Evolutionary conservation across 2,113 vertebrate genomes (phyloP), one percentile per base, ranked within the genome.

Genomic region (Aspidoscelis tigris): DNA sequence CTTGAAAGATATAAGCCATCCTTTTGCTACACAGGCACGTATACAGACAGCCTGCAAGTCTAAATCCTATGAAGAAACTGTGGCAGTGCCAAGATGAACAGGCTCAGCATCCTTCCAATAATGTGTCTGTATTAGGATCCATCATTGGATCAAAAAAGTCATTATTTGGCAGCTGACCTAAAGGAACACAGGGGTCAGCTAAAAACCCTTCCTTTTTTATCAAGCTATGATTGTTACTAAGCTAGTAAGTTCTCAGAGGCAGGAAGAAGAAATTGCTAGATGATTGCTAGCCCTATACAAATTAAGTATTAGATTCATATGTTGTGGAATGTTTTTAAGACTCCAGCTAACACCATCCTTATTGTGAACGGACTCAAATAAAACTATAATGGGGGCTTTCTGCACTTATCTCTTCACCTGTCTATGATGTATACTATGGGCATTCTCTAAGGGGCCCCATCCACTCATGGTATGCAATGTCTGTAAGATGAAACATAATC

Each of bases 181-280:
- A 89, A 89, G 82, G 86, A 85, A 84, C 82, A 5, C 70, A 76
- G 26, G 91, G 84, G 88, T 3, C 44, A 87, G 86, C 84, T 84
- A 83, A 87, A 89, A 90, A 80, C 11, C 12, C 58, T 61, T 16
- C 79, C 85, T 87, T 78, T 81, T 69, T 72, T 77, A 89, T 85
- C 21, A 61, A 53, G 10, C 26, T 81, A 64, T 18, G 47, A 50
- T 50, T 50, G 58, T 61, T 61, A 18, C 14, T 14, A 61, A 61
- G 58, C 69, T 26, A 26, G 26, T 22, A 68, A 26, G 2, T 85
- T 88, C 78, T 89, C 85, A 77, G 5, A 83, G 68, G 33, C 16
- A 79, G 58, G 88, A 82, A 80, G 86, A 83, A 69, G 9, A 11
- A 66, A 76, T 65, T 90, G 82, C 82, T 84, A 20, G 72, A 87